These are phyloP conservation scores for Phenganax marumi DNA, from an alignment of 92 coral and sea anemone genomes.

Conservation along the genomic window DNA sequence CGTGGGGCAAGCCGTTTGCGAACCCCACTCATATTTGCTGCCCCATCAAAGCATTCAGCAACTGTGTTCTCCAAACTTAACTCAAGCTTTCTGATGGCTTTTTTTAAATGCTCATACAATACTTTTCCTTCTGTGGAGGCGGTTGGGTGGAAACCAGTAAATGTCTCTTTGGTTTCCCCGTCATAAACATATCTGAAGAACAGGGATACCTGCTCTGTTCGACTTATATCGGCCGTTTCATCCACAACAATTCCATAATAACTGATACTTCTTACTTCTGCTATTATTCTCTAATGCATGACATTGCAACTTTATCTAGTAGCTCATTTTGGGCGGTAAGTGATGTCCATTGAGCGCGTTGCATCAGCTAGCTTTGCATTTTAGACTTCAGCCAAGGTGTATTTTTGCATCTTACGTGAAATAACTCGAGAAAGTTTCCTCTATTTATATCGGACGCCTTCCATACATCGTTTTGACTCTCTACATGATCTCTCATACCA, in stretches of 20 bases:
- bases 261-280: slow-evolving; percentile 39
- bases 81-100: slow-evolving; percentile 25
- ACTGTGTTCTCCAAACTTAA: slow-evolving; percentile 35
- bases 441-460: too few species aligned
- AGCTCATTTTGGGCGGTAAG: slow-evolving; percentile 50
- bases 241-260: slow-evolving; percentile 46
- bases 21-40: slow-evolving; percentile 51
- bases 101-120: slow-evolving; percentile 21
- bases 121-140: slow-evolving; percentile 47
- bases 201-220: slow-evolving; percentile 52
- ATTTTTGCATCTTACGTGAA: slow-evolving; percentile 43
- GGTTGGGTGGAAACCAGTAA: slow-evolving; percentile 48
- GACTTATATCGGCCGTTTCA: slow-evolving; percentile 50
- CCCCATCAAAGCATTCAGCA: slow-evolving; percentile 52
- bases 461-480: too few species aligned
- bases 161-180: slow-evolving; percentile 48
- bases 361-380: slow-evolving; percentile 33
- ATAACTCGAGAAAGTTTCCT: slow-evolving; percentile 47
- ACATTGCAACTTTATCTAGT: slow-evolving; percentile 43
- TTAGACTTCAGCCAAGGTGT: slow-evolving; percentile 39
- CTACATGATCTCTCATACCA: too few species aligned
- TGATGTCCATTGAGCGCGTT: slow-evolving; percentile 47
- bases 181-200: slow-evolving; percentile 48
- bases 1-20: slow-evolving; percentile 44
- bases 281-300: slow-evolving; percentile 41